Evolutionary conservation across 2,113 vertebrate genomes (phyloP).

Genomic region (Hippocampus comes): DNA sequence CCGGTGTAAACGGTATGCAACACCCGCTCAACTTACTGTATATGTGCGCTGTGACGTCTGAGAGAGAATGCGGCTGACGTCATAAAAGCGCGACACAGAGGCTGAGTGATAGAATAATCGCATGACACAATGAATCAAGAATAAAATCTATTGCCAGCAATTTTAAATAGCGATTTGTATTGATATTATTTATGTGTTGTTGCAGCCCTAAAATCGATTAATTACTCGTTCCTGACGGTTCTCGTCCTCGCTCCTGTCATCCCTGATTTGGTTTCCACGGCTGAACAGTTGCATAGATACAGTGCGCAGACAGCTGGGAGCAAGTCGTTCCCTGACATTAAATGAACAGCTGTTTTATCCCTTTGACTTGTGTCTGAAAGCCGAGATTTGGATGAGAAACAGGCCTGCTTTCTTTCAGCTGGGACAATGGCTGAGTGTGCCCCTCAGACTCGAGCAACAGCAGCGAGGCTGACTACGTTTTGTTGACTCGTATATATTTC

Average conservation of each 20-base stretch:
- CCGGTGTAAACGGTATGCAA: too few species aligned
- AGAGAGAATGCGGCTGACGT: too few species aligned
- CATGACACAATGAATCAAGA: too few species aligned
- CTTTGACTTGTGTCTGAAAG: conserved; percentile 41
- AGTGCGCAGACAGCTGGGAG: conserved; percentile 60
- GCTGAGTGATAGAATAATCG: too few species aligned
- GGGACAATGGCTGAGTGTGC: conserved; percentile 43
- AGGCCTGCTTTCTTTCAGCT: conserved; percentile 58
- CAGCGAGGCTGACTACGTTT: conserved; percentile 10
- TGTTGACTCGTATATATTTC: background rate
- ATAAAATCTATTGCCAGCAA: too few species aligned
- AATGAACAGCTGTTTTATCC: conserved; percentile 66
- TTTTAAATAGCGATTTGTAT: too few species aligned
- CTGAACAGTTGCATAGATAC: conserved; percentile 47
- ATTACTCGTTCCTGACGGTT: background rate
- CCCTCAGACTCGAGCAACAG: conserved; percentile 19
- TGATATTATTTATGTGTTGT: too few species aligned
- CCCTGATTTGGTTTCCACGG: background rate
- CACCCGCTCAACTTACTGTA: too few species aligned
- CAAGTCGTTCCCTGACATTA: conserved; percentile 50
- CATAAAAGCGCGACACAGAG: too few species aligned
- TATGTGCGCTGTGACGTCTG: too few species aligned
- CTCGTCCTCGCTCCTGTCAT: conserved; percentile 12
- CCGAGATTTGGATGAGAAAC: conserved; percentile 42
- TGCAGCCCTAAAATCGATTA: too few species aligned